Conservation (phyloP, 2,113 vertebrate genomes). For the Cercocebus atys region DNA sequence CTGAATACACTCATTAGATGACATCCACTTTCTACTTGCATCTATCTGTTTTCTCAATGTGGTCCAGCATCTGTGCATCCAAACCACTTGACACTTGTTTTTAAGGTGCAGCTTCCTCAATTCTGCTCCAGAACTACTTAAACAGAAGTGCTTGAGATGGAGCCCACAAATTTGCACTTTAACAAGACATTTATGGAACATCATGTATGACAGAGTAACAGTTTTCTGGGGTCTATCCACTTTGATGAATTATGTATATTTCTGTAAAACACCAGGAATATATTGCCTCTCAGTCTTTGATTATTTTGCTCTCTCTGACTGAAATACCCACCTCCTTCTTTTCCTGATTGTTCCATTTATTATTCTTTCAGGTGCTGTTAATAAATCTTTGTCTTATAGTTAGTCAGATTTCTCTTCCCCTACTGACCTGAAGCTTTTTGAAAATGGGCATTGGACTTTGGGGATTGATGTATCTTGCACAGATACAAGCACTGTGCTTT, state of each 20-base stretch:
- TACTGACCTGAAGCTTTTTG: background rate
- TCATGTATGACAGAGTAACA: background rate
- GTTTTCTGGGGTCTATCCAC: background rate
- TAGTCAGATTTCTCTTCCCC: background rate
- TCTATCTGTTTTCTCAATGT: background rate
- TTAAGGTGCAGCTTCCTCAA: background rate
- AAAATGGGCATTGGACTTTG: background rate
- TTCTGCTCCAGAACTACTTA: background rate
- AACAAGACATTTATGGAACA: background rate
- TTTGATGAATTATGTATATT: background rate
- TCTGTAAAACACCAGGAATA: background rate
- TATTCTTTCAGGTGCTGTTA: background rate
- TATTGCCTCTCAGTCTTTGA: background rate
- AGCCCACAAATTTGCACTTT: background rate
- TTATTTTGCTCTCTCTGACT: background rate
- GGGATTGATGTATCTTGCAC: background rate
- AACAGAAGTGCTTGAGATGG: background rate
- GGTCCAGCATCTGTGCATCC: background rate
- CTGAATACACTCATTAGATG: background rate
- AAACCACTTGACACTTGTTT: background rate
- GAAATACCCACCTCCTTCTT: background rate
- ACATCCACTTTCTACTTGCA: background rate
- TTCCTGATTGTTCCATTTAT: background rate
- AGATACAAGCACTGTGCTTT: background rate
- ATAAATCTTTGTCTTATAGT: background rate